Evolutionary conservation across 1,140 invertebrate species (phyloP), one percentile per base, ranked within the genome.

Genomic region (Drosophila malerkotliana): DNA sequence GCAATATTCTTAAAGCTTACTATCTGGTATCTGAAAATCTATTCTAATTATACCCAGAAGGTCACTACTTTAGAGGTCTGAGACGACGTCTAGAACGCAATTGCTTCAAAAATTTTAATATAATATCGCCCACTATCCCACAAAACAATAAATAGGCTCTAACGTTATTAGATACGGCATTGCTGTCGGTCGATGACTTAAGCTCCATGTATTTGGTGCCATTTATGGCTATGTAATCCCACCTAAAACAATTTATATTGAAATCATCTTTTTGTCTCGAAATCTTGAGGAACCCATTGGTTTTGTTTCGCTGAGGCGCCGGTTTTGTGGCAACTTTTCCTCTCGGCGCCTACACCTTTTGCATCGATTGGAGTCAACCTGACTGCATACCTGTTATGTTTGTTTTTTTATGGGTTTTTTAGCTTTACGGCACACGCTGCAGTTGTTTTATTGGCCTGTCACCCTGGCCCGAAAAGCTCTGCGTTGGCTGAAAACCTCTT

Each of bases 151-250:
- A 28, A 26, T 12, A 55, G 51, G 47, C 77, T 69, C 63, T 79
- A 52, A 66, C 39, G 52, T 47, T 61, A 76, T 75, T 71, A 75
- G 48, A 62, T 21, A 4, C 53, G 62, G 30, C 57, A 75, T 80
- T 81, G 76, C 71, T 79, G 80, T 84, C 79, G 79, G 79, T 79
- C 79, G 77, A 66, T 61, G 49, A 34, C 72, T 69, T 39, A 15
- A 32, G 34, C 41, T 41, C 58, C 68, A 71, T 78, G 37, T 61
- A 78, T 58, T 80, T 44, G 55, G 44, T 80, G 72, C 56, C 77
- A 72, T 72, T 78, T 67, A 80, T 59, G 78, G 59, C 28, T 10
- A 37, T 37, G 34, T 37, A 37, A 37, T 37, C 34, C 34, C 34
- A 37, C 34, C 34, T 63, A 24, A 66, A 26, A 67, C 41, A 34